A percentile compares a stretch with the other conserved stretches of the same genome.
Evolutionary conservation across 2,797 vertebrate genomes (phyloP).

Genomic region (Remorina albescens): DNA sequence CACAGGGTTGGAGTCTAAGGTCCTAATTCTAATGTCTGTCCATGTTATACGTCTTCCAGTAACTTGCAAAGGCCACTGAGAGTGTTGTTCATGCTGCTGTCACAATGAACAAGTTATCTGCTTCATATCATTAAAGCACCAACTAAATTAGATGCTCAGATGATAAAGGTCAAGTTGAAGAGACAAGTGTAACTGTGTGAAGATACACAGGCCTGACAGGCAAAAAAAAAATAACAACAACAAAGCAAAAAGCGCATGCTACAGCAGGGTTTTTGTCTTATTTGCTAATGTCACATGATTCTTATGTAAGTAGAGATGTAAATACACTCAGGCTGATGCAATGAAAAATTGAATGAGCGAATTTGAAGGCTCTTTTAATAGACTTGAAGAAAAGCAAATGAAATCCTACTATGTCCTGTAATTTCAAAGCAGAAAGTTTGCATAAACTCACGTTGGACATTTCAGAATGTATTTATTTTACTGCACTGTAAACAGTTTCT

Average conservation of each 20-base stretch:
- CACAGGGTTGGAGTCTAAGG: no score
- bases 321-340: neutral
- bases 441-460: constrained; percentile 18
- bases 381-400: constrained; percentile 9
- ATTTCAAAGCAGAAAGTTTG: constrained; percentile 38
- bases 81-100: constrained; percentile 5
- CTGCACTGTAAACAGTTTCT: constrained; percentile 30
- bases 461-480: constrained; percentile 64
- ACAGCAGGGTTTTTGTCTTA: constrained; percentile 2
- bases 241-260: neutral
- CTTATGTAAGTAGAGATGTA: neutral
- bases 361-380: constrained; percentile 40
- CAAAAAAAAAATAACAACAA: neutral
- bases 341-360: neutral
- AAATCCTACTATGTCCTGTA: constrained; percentile 19
- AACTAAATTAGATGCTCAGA: neutral
- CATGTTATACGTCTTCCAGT: neutral
- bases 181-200: constrained; percentile 3
- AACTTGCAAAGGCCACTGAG: neutral
- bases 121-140: neutral
- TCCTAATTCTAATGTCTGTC: no score
- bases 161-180: neutral
- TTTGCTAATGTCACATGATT: neutral
- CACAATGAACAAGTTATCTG: neutral
- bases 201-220: constrained; percentile 11